Evolutionary conservation across 1,140 invertebrate species (phyloP).

Genomic region (Helicoverpa zea): DNA sequence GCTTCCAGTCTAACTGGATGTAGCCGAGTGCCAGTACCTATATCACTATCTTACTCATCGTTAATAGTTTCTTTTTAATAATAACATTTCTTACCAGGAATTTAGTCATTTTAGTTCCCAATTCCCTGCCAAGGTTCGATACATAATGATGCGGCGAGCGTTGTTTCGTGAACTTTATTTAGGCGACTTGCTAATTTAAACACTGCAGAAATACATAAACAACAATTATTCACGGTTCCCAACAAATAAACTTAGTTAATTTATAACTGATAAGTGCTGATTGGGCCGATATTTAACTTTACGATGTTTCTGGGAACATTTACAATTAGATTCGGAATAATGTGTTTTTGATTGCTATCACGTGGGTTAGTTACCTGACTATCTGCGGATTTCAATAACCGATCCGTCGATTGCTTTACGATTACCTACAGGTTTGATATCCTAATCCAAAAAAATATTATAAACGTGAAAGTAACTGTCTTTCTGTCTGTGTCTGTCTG

Average conservation of each 20-base stretch:
- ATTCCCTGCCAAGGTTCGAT: background rate
- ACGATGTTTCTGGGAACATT: background rate
- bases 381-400: no score
- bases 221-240: background rate
- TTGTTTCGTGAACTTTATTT: background rate
- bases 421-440: no score
- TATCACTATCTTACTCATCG: no score
- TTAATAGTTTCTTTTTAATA: no score
- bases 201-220: background rate
- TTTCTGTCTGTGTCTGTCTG: no score
- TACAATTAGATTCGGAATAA: background rate
- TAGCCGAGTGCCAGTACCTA: no score
- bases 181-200: slow-evolving; percentile 13
- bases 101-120: background rate
- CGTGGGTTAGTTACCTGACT: background rate
- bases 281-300: background rate
- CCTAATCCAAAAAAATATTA: no score
- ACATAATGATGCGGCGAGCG: background rate
- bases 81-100: background rate
- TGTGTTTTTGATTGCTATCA: background rate
- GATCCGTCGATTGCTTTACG: no score
- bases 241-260: slow-evolving; percentile 21
- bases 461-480: no score
- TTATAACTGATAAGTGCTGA: slow-evolving; percentile 18
- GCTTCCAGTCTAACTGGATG: no score